Conservation (phyloP, 2,888 invertebrate genomes). For the Cataglyphis cursor region DNA sequence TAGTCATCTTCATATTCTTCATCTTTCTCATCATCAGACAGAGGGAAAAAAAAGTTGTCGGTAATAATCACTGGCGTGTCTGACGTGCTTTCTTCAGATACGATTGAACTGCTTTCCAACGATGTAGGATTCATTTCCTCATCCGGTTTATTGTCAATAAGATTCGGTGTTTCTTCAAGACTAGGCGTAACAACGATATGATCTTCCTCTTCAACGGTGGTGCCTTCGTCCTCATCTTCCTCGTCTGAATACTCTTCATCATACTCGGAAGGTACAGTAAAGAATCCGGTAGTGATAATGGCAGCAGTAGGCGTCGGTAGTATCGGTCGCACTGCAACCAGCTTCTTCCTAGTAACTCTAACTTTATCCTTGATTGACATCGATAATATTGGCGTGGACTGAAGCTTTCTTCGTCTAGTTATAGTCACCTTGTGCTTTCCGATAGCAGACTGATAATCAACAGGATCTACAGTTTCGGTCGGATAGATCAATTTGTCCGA, state of each 20-base stretch:
- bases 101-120: neutral
- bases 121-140: constrained; percentile 11
- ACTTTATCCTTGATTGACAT: constrained; percentile 37
- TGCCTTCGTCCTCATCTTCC: constrained; percentile 57
- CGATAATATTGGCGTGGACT: constrained; percentile 66
- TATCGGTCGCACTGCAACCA: constrained; percentile 82
- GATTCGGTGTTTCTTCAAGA: constrained; percentile 78
- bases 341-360: constrained; percentile 82
- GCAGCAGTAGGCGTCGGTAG: constrained; percentile 81
- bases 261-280: constrained; percentile 78
- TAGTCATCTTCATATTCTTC: constrained; percentile 69
- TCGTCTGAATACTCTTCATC: constrained; percentile 75
- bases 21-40: constrained; percentile 69
- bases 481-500: constrained; percentile 59
- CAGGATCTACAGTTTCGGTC: constrained; percentile 39
- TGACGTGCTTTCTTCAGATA: constrained; percentile 47
- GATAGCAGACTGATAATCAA: constrained; percentile 20
- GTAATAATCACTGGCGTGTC: constrained; percentile 83
- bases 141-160: constrained; percentile 75
- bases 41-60: constrained; percentile 84
- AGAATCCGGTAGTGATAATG: constrained; percentile 85
- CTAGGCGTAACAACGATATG: constrained; percentile 71
- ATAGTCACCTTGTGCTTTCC: constrained; percentile 83
- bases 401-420: constrained; percentile 83
- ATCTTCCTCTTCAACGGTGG: constrained; percentile 30